Evolutionary conservation across 2,797 vertebrate species (phyloP).

Genomic region (Calcarius lapponicus): DNA sequence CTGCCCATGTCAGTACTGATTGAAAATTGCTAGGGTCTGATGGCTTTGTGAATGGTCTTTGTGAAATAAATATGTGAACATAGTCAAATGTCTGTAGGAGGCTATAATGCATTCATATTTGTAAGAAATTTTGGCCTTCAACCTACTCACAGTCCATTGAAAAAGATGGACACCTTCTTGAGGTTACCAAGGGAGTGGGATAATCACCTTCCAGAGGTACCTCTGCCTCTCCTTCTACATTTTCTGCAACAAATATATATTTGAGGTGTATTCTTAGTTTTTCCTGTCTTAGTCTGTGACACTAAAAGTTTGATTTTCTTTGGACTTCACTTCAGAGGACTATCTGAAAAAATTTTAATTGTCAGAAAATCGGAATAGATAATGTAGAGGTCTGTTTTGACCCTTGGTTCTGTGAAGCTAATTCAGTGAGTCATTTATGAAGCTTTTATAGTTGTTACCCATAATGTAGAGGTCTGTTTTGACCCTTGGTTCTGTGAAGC

Average conservation of each 20-base stretch:
- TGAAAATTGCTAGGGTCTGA: background rate
- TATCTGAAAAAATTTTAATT: background rate
- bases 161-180: background rate
- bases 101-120: background rate
- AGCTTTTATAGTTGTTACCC: background rate
- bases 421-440: background rate
- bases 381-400: background rate
- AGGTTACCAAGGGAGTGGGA: background rate
- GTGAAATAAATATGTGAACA: background rate
- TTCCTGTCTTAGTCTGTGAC: background rate
- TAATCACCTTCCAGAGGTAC: background rate
- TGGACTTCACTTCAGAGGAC: background rate
- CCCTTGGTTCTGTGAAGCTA: background rate
- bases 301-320: background rate
- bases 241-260: background rate
- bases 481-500: background rate
- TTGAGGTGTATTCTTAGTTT: background rate
- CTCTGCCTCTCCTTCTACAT: background rate
- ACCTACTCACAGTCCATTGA: background rate
- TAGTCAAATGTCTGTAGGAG: background rate
- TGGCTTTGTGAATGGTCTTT: background rate
- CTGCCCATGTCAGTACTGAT: background rate
- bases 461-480: background rate
- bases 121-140: background rate
- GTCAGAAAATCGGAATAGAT: background rate